Evolutionary conservation across 2,888 invertebrate species (phyloP), one percentile per base, ranked within the genome.

Genomic region (Dichetophora obliterata): DNA sequence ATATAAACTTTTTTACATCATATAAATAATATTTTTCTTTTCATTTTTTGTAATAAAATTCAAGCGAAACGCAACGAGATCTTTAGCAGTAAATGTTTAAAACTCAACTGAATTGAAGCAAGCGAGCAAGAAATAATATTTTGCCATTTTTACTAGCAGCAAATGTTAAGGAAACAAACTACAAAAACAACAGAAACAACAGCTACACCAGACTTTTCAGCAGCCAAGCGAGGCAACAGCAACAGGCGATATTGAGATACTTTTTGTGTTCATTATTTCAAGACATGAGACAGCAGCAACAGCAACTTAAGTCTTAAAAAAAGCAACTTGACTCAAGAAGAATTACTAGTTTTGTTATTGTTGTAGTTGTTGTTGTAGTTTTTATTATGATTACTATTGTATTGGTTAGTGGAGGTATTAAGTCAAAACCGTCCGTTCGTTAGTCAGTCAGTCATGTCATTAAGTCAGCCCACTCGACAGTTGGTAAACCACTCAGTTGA

Each of bases 51-150:
- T 11, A 71, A 70, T 54, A 19, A 78, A 75, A 71, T 75, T 48
- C 48, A 70, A 43, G 66, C 78, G 77, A 72, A 79, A 84, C 84
- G 85, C 82, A 82, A 80, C 84, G 86, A 43, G 43, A 85, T 85
- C 86, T 87, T 84, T 83, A 83, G 80, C 84, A 83, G 83, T 83
- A 83, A 86, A 87, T 86, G 86, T 85, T 86, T 83, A 82, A 87
- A 86, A 86, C 86, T 86, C 86, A 85, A 87, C 86, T 87, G 85
- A 84, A 82, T n/a, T 16, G 63, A 74, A 52, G 66, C 34, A 5
- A 50, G 14, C 82, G 81, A 83, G 80, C 83, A 82, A 82, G 83
- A 82, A 82, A 82, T 81, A 78, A 73, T 76, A 80, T 82, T 80
- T 84, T 81, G 79, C 82, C 81, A 80, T 78, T 77, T 77, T 79